Percentiles rank a stretch among this genome's conserved stretches.
phyloP scores from a whole-genome alignment of 2,113 vertebrate genomes.

The Neogobius melanostomus region DNA sequence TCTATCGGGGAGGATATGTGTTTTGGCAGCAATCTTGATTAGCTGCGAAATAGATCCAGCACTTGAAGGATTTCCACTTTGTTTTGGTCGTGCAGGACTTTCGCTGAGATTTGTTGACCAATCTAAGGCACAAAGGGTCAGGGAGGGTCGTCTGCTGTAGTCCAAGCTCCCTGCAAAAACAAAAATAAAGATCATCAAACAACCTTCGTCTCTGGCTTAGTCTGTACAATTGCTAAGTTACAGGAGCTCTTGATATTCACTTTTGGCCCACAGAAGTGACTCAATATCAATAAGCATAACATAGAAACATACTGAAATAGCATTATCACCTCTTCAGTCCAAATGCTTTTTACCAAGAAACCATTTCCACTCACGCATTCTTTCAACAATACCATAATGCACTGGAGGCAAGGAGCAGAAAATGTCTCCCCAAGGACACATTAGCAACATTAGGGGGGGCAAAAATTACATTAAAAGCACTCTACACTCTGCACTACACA shows the following conservation, averaged over 20 bases:
- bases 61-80: constrained; percentile 1
- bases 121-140: constrained; percentile 10
- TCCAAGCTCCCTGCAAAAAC: constrained; percentile 43
- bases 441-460: no score
- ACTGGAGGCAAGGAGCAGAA: no score
- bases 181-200: not conserved
- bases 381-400: no score
- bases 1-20: not conserved
- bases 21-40: constrained; percentile 14
- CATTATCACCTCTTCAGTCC: no score
- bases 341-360: no score
- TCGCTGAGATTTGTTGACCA: constrained; percentile 13
- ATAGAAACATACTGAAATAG: no score
- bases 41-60: constrained; percentile 27
- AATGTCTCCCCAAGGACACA: no score
- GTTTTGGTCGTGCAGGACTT: constrained; percentile 36
- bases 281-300: no score
- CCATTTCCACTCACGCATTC: no score
- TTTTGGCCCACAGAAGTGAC: not conserved
- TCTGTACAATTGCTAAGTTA: not conserved
- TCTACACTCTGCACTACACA: no score
- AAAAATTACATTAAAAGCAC: no score
- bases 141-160: constrained; percentile 10
- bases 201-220: not conserved
- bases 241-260: not conserved